Evolutionary conservation across 2,797 vertebrate species (phyloP), one percentile per base, ranked within the genome.

Genomic region (Takifugu rubripes): DNA sequence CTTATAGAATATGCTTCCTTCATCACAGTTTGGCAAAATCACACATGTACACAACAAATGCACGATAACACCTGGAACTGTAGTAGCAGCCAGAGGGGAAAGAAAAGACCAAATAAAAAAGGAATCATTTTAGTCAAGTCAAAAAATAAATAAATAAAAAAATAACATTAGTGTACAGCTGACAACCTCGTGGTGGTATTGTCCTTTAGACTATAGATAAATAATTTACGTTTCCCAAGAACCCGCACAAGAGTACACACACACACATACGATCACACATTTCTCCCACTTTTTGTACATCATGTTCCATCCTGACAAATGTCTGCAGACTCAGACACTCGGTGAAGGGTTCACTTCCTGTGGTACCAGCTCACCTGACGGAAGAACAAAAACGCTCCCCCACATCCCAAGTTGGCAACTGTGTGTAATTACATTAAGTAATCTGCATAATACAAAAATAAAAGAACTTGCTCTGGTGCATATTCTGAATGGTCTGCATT

Each of bases 21-120:
- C 77, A 81, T 87, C 74, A 83, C 86, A 84, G 81, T 83, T 87
- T 85, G 84, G 86, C 85, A 87, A 90, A 90, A 83, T 86, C 78
- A 90, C 88, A 90, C 77, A 78, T 83, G 86, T 88, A 89, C 84
- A 91, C 88, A 87, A 90, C 87, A 78, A 89, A 89, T 90, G 86
- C 86, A 91, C 90, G 84, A 86, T 84, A 88, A 91, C 86, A 88
- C 83, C 84, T 83, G 77, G 74, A 89, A 81, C 73, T 82, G 75
- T 80, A 88, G 89, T 80, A 83, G 82, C 87, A 88, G 84, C 85
- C 79, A 77, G 76, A 60, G 69, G 72, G 49, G 17, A 72, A 79
- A 77, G 60, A 71, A 79, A 77, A 77, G 72, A 74, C 59, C 68
- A 59, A 68, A 57, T 68, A 64, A 65, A n/a, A 3, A 57, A 25